phyloP scores from a whole-genome alignment of 2,113 vertebrate species.

The Onychorhynchus coronatus region DNA sequence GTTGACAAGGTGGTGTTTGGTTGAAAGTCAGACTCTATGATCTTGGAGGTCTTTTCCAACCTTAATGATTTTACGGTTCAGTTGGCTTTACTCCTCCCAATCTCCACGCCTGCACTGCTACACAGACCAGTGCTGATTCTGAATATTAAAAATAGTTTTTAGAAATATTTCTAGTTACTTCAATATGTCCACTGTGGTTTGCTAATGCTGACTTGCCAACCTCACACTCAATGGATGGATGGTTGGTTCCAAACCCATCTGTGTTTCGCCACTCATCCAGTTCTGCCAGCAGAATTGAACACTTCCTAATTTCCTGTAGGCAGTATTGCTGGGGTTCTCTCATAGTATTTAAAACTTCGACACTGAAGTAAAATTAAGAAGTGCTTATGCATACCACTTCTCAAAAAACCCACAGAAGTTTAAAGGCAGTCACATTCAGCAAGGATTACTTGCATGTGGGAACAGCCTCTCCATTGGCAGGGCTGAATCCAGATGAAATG shows the following conservation, averaged over 20 bases:
- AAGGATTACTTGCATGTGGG: neutral
- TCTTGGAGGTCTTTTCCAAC: neutral
- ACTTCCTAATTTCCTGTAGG: neutral
- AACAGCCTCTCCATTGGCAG: neutral
- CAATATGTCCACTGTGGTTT: neutral
- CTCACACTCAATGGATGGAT: neutral
- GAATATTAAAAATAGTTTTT: neutral
- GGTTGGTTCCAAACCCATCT: neutral
- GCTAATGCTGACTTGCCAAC: neutral
- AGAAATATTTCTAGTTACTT: neutral
- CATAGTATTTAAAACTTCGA: neutral
- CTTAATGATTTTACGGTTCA: neutral
- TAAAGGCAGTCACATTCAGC: neutral
- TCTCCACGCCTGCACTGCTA: neutral
- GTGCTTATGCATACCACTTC: neutral
- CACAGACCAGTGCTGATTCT: neutral
- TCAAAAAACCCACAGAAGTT: neutral
- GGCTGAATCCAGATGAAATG: neutral
- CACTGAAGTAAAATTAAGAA: neutral
- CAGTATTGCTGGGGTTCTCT: neutral
- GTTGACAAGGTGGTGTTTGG: neutral
- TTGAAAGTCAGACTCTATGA: neutral
- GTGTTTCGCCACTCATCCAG: neutral
- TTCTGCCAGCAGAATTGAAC: neutral
- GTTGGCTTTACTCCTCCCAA: neutral